Evolutionary conservation across 2,797 vertebrate species (phyloP).

Genomic region (Ctenochaetus hawaiiensis): DNA sequence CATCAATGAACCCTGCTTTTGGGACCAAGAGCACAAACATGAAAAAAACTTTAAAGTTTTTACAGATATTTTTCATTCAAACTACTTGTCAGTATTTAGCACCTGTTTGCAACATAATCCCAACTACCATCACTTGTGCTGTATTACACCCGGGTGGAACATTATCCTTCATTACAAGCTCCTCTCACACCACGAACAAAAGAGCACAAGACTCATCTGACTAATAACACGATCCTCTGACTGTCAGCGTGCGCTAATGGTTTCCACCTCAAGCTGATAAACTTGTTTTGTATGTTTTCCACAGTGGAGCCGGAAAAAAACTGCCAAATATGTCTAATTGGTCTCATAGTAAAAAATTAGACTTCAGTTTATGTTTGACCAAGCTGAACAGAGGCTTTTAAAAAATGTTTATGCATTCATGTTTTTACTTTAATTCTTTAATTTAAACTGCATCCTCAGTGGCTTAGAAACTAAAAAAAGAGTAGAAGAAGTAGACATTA

Average conservation of each 20-base stretch:
- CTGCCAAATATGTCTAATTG: conserved; percentile 2
- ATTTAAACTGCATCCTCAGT: not conserved
- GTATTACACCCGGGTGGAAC: conserved; percentile 65
- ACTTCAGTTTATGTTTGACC: not conserved
- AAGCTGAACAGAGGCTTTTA: not conserved
- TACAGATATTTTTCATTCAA: not conserved
- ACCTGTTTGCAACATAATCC: conserved; percentile 53
- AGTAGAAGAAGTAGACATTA: not conserved
- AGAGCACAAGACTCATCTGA: conserved; percentile 61
- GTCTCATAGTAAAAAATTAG: conserved; percentile 3
- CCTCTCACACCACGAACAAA: conserved; percentile 74
- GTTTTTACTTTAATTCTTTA: not conserved
- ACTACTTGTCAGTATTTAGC: conserved; percentile 44
- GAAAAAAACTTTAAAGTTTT: no score
- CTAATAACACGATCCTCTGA: conserved; percentile 62
- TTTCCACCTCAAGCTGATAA: conserved; percentile 29
- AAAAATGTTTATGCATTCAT: conserved; percentile 10
- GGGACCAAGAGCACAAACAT: no score
- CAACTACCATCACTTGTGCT: conserved; percentile 62
- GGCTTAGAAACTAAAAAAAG: conserved; percentile 27
- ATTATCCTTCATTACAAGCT: conserved; percentile 80
- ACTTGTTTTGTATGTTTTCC: conserved; percentile 33
- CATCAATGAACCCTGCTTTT: no score
- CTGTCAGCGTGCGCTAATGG: conserved; percentile 45
- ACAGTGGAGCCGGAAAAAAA: not conserved